phyloP scores from a whole-genome alignment of 2,888 invertebrate species.

The Tetragnatha montana region DNA sequence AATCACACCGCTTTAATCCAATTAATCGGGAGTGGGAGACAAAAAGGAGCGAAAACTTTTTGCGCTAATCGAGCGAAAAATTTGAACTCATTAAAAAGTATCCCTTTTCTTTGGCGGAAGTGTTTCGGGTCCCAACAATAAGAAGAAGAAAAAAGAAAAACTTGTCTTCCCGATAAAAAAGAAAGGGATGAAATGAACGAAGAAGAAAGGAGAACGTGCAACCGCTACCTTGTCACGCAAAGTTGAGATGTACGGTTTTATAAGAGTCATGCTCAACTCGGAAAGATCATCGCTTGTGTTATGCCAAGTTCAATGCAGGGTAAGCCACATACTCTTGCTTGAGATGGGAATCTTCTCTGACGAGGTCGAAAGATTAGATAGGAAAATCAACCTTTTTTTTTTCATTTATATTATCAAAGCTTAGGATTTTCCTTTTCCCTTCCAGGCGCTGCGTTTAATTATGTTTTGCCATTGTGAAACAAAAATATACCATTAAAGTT shows the following conservation, averaged over 20 bases:
- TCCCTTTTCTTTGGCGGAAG: slow-evolving; percentile 35
- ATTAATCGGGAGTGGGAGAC: slow-evolving; percentile 38
- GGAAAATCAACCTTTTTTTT: neutral
- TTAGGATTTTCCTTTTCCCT: neutral
- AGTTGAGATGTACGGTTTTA: slow-evolving; percentile 47
- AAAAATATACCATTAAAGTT: no score
- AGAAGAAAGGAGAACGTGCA: slow-evolving; percentile 13
- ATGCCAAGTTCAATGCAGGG: slow-evolving; percentile 35
- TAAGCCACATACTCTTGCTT: slow-evolving; percentile 28
- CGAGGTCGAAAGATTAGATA: neutral
- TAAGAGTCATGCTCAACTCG: slow-evolving; percentile 19
- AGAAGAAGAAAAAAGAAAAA: slow-evolving; percentile 9
- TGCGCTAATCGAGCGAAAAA: slow-evolving; percentile 40
- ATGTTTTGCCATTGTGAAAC: no score
- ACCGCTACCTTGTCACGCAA: slow-evolving; percentile 64
- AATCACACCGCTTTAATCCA: slow-evolving; percentile 56
- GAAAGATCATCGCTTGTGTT: slow-evolving; percentile 12
- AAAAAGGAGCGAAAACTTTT: slow-evolving; percentile 35
- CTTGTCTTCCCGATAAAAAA: slow-evolving; percentile 11
- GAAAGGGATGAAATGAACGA: slow-evolving; percentile 24
- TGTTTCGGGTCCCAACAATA: slow-evolving; percentile 23
- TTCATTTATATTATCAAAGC: neutral
- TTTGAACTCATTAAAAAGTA: slow-evolving; percentile 43
- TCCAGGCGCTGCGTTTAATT: neutral
- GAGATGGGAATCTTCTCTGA: slow-evolving; percentile 18